Conservation (phyloP, 2,888 invertebrate species). For the Ophion ellenae region DNA sequence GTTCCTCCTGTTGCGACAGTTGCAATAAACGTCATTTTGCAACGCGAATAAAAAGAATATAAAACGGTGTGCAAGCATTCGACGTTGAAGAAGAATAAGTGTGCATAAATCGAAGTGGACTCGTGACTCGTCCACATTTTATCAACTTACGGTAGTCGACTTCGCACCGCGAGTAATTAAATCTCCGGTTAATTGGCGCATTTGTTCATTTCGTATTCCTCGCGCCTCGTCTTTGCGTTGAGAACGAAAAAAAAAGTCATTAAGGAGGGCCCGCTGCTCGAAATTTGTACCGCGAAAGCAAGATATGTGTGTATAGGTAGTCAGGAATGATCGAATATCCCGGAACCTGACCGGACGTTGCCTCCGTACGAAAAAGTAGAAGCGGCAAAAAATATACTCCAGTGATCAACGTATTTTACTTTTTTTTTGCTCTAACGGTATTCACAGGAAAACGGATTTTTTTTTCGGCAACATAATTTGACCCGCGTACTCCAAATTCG, state of each 20-base stretch:
- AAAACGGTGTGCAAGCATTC: not conserved
- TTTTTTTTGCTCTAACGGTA: not conserved
- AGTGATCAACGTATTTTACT: not conserved
- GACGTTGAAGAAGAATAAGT: not conserved
- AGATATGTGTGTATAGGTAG: not conserved
- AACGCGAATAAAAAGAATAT: conserved; percentile 19
- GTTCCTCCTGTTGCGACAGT: conserved; percentile 4
- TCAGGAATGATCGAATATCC: conserved; percentile 9
- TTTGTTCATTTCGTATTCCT: conserved; percentile 12
- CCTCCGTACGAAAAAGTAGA: not conserved
- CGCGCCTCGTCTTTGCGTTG: not conserved
- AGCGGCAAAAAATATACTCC: not conserved
- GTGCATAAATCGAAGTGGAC: conserved; percentile 21
- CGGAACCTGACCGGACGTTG: conserved; percentile 16
- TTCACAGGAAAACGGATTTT: not conserved
- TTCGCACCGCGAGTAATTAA: not conserved
- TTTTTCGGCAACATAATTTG: not conserved
- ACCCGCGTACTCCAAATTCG: not conserved
- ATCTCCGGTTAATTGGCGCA: conserved; percentile 31
- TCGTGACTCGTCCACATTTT: conserved; percentile 43
- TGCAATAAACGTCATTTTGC: conserved; percentile 34
- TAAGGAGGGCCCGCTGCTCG: conserved; percentile 23
- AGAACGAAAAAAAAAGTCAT: not conserved
- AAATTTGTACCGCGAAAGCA: conserved; percentile 28
- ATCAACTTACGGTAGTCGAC: not conserved